phyloP scores from a whole-genome alignment of 1,140 invertebrate species.

The Calliphora vicina region DNA sequence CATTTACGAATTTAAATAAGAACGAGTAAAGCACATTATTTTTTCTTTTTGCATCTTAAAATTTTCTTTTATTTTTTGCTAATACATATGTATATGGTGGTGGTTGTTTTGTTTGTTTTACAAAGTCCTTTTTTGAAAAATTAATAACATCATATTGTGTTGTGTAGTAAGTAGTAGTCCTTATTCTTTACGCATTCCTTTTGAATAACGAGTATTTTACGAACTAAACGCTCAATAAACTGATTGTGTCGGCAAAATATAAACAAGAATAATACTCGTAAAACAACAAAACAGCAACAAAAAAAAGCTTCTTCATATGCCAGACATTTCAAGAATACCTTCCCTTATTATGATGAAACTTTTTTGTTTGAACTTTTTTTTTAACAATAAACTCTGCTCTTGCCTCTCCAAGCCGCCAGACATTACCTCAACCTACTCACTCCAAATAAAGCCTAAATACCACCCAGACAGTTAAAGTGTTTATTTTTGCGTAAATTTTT shows the following conservation, averaged over 20 bases:
- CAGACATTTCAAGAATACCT: constrained; percentile 30
- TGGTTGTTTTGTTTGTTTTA: not conserved
- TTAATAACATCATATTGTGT: not conserved
- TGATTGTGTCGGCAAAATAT: not conserved
- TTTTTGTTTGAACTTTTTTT: not conserved
- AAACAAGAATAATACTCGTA: not conserved
- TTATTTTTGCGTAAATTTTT: not conserved
- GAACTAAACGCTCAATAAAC: not conserved
- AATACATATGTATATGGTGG: too few relatives aligned
- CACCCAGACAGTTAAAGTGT: constrained; percentile 12
- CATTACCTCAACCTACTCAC: not conserved
- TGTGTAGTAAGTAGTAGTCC: too few relatives aligned
- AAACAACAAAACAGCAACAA: not conserved
- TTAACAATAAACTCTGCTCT: not conserved
- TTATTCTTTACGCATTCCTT: not conserved
- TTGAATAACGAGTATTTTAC: not conserved
- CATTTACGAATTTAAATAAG: too few relatives aligned
- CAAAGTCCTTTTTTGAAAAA: not conserved
- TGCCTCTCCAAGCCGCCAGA: not conserved
- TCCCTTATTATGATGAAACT: not conserved
- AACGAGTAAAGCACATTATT: too few relatives aligned
- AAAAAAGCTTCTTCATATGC: constrained; percentile 23
- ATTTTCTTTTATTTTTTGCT: too few relatives aligned
- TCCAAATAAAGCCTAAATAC: not conserved
- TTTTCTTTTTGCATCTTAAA: too few relatives aligned